A percentile compares a stretch with the other conserved stretches of the same genome.
Conservation (phyloP, 1,140 invertebrate species). For the Euura saliciscinereae region DNA sequence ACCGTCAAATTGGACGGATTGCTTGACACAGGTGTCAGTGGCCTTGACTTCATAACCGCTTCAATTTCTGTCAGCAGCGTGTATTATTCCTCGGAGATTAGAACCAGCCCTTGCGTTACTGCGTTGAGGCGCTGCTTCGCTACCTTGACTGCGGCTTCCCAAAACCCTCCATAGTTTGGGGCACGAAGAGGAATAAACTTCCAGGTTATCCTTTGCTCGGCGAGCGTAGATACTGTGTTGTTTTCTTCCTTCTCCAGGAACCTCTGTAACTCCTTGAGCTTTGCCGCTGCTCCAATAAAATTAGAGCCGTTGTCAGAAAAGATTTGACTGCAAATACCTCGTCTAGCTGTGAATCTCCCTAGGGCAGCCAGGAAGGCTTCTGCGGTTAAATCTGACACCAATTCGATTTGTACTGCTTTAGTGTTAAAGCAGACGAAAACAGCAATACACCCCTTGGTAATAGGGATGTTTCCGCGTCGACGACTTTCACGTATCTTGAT, state of each 20-base stretch:
- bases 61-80: conserved; percentile 18
- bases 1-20: too few species aligned
- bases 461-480: conserved; percentile 25
- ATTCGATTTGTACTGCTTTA: conserved; percentile 31
- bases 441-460: conserved; percentile 32
- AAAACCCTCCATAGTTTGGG: conserved; percentile 50
- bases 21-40: conserved; percentile 26
- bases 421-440: conserved; percentile 30
- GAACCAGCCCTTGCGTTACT: conserved; percentile 19
- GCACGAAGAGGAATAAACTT: conserved; percentile 47
- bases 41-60: conserved; percentile 30
- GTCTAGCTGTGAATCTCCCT: conserved; percentile 17
- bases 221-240: too few species aligned
- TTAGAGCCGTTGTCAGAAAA: conserved; percentile 25
- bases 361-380: conserved; percentile 19
- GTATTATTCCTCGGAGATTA: conserved; percentile 19
- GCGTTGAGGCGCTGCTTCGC: conserved; percentile 40
- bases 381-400: conserved; percentile 27
- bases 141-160: conserved; percentile 47
- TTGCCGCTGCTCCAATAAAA: conserved; percentile 19
- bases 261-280: too few species aligned
- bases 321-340: conserved; percentile 16
- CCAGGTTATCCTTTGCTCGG: too few species aligned
- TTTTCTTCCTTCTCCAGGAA: too few species aligned
- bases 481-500: conserved; percentile 27